phyloP scores from a whole-genome alignment of 2,888 invertebrate genomes.

The Steromphala cineraria region DNA sequence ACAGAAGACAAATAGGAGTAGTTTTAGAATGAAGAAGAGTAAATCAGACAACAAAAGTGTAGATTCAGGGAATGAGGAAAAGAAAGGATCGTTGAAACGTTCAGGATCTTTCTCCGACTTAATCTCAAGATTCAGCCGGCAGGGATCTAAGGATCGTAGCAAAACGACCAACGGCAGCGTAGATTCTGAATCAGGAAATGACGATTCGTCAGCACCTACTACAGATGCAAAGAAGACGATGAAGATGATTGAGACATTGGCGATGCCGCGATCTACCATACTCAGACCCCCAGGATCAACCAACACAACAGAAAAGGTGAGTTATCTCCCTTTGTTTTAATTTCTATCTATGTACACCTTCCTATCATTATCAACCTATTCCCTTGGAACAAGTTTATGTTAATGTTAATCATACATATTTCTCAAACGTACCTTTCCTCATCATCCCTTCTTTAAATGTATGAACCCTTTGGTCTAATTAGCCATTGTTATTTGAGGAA shows the following conservation, averaged over 20 bases:
- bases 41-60: background rate
- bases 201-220: background rate
- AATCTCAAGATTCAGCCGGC: conserved; percentile 29
- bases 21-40: background rate
- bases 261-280: background rate
- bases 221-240: background rate
- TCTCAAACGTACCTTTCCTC: too few relatives aligned
- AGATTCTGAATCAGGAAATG: background rate
- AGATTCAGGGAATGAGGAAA: conserved; percentile 25
- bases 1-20: conserved; percentile 16
- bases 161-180: background rate
- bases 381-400: too few relatives aligned
- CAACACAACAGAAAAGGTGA: background rate
- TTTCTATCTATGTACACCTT: background rate
- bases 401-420: too few relatives aligned
- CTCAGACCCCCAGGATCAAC: background rate
- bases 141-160: background rate
- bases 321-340: background rate
- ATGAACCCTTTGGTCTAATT: too few relatives aligned
- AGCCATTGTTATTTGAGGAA: too few relatives aligned
- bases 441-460: too few relatives aligned
- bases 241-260: conserved; percentile 1
- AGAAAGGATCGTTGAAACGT: conserved; percentile 46
- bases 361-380: background rate
- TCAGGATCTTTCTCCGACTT: conserved; percentile 57